Evolutionary conservation across 2,888 invertebrate genomes (phyloP), one percentile per base, ranked within the genome.

Genomic region (Caenorhabditis sp.): DNA sequence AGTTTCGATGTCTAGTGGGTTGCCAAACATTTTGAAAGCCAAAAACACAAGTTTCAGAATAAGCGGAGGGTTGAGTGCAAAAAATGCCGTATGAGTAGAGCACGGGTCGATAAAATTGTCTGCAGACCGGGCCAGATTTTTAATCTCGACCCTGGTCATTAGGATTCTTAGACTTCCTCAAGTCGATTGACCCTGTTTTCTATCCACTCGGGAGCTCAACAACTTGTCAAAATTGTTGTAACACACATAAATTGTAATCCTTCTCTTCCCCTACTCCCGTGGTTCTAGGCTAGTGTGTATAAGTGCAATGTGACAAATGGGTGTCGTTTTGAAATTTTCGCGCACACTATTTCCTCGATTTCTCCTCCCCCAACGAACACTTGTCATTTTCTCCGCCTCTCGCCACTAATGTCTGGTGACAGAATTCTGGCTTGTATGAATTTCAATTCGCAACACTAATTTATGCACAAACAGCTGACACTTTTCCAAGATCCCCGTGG

Each of bases 401-500:
- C 22, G 3, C 14, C 24, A 5, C 26, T 35, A 68, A 68, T 68
- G 51, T n/a, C 35, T 51, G 66, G 35, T 51, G 66, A 68, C 66
- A 68, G 66, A 51, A 14, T 31, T n/a, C 28, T n/a, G 51, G 14
- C 47, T 61, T 54, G 61, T 31, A 47, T 56, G 58, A 41, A 70
- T 58, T 58, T 56, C 56, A 72, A 61, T 72, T 72, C 72, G 72
- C 72, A 66, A 75, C 49, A 49, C 74, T 66, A 75, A 75, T 66
- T 75, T 75, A 75, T 75, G 74, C 74, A 74, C n/a, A 64, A 75
- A 75, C 74, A 75, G 74, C 74, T 75, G 74, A 75, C 74, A 56
- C 64, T 54, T 54, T 63, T 74, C 41, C 5, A 12, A 8, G 61
- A 6, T 14, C 47, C 14, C 31, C 31, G 12, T n/a, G 10, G 61